phyloP scores from a whole-genome alignment of 1,140 invertebrate species.

The Brachionus koreanus region DNA sequence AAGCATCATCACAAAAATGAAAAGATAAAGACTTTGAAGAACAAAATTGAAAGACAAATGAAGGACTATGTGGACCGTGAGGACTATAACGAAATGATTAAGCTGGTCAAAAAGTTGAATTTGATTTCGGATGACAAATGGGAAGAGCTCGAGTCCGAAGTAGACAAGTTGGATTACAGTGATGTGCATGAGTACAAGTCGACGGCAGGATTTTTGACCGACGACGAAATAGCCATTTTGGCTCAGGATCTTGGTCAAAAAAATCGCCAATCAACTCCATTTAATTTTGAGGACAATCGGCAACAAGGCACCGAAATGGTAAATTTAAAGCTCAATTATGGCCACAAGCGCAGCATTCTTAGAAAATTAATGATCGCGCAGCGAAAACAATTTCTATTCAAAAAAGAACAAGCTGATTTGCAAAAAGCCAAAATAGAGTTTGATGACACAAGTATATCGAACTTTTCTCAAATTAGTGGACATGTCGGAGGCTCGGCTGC shows the following conservation, averaged over 20 bases:
- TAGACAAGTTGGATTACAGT: conserved; percentile 30
- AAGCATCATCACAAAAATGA: conserved; percentile 8
- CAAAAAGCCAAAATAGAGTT: conserved; percentile 17
- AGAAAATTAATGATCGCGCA: conserved; percentile 40
- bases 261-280: conserved; percentile 40
- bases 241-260: conserved; percentile 19
- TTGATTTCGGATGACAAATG: conserved; percentile 33
- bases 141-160: conserved; percentile 32
- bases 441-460: conserved; percentile 32
- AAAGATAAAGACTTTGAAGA: conserved; percentile 33
- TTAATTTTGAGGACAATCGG: not conserved
- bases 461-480: conserved; percentile 38
- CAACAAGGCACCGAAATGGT: conserved; percentile 22
- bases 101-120: conserved; percentile 38
- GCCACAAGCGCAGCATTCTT: conserved; percentile 21
- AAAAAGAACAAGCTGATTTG: conserved; percentile 41
- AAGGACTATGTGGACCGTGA: conserved; percentile 41
- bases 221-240: conserved; percentile 33
- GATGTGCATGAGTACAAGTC: conserved; percentile 37
- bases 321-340: conserved; percentile 20
- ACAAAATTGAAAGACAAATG: conserved; percentile 42
- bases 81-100: conserved; percentile 42
- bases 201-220: conserved; percentile 22
- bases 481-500: not conserved
- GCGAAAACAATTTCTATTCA: conserved; percentile 38